Evolutionary conservation across 2,797 vertebrate species (phyloP).

Genomic region (Myripristis jacobus): DNA sequence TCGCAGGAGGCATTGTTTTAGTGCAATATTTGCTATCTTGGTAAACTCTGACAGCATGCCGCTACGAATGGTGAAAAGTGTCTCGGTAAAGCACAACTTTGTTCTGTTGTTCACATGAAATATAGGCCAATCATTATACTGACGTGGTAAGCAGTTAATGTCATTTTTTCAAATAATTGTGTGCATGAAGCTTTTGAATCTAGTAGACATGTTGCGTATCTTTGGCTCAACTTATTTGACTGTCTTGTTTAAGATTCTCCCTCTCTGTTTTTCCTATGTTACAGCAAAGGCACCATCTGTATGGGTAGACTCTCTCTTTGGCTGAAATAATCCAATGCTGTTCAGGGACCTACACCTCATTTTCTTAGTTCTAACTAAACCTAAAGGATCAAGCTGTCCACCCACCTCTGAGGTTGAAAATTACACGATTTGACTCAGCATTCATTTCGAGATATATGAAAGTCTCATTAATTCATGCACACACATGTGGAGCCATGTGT

Average conservation of each 20-base stretch:
- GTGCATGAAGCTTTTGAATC: slow-evolving; percentile 2
- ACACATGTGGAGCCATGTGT: background rate
- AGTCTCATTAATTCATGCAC: slow-evolving; percentile 30
- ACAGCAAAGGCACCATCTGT: background rate
- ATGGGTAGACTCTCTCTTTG: background rate
- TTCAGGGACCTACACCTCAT: slow-evolving; percentile 8
- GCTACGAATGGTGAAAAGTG: slow-evolving; percentile 1
- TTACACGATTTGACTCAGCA: slow-evolving; percentile 28
- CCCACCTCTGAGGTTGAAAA: slow-evolving; percentile 23
- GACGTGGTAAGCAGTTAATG: no score
- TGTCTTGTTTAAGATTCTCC: background rate
- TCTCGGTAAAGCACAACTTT: background rate
- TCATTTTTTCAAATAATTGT: background rate
- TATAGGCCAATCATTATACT: background rate
- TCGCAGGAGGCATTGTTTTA: slow-evolving; percentile 3
- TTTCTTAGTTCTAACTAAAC: slow-evolving; percentile 9
- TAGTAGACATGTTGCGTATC: background rate
- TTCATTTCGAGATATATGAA: slow-evolving; percentile 32
- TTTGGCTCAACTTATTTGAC: background rate
- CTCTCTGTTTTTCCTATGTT: background rate
- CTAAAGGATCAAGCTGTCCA: slow-evolving; percentile 11
- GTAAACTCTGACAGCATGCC: slow-evolving; percentile 25
- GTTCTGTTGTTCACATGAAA: slow-evolving; percentile 6
- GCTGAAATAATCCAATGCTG: background rate
- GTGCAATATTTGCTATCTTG: slow-evolving; percentile 7